Evolutionary conservation across 2,113 vertebrate species (phyloP), one percentile per base, ranked within the genome.

Genomic region (Psammodynastes pulverulentus): DNA sequence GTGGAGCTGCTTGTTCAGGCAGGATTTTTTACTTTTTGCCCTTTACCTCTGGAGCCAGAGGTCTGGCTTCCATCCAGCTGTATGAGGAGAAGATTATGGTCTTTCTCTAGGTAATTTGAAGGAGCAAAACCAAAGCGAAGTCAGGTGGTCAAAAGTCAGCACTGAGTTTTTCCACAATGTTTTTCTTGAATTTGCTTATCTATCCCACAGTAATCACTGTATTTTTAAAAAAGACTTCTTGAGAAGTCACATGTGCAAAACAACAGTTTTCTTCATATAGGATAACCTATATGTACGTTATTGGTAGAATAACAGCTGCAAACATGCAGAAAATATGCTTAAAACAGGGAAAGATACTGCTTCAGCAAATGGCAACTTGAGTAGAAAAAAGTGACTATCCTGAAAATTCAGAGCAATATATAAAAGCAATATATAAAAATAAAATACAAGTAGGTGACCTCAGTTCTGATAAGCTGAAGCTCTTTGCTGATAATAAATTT

Each of bases 1-100:
- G 97, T 96, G 97, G 97, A 97, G 97, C 91, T 95, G 97, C 97
- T 96, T 97, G 97, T 96, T 97, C 97, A 98, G 97, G 98, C 97
- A 97, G 94, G 97, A 97, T 96, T 98, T 53, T 97, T 97, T 96
- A 97, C 97, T 94, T 97, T 96, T 96, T 98, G 97, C 98, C 98
- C 97, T 98, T 97, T 97, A 97, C 97, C 97, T 98, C 97, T 98
- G 98, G 98, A 98, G 97, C 97, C 98, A 97, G 97, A 96, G 97
- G 97, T 96, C 97, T 98, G 98, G 98, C 97, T 96, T 91, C 45
- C 88, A 92, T 97, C 98, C 97, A 98, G 96, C 94, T 49, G 39
- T 93, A 93, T 72, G 84, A 94, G 95, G 96, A 96, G 94, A 97
- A 95, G 96, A 97, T 97, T 97, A 97, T 96, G 97, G 96, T 94